Conservation (phyloP, 2,797 vertebrate species). For the Mormyrops boulengeri region DNA sequence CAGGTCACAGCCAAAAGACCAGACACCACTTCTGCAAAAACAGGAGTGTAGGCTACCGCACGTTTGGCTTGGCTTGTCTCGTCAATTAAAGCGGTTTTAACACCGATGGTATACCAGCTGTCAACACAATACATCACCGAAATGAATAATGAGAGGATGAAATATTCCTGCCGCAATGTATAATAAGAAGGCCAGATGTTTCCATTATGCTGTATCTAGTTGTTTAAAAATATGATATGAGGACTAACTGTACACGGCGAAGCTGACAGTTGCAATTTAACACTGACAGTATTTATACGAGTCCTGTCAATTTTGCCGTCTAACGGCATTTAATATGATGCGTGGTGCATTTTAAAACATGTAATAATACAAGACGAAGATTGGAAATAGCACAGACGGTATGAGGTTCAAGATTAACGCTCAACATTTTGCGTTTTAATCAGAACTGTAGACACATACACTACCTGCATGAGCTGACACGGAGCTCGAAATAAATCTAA, state of each 20-base stretch:
- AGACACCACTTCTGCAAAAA: background rate
- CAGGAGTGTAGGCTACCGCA: background rate
- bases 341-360: background rate
- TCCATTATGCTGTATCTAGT: constrained; percentile 2
- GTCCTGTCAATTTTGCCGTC: constrained; percentile 2
- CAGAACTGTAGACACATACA: background rate
- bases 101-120: background rate
- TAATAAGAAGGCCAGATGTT: constrained; percentile 1
- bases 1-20: background rate
- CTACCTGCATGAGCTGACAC: constrained; percentile 34
- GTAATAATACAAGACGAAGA: background rate
- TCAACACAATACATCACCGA: background rate
- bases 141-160: background rate
- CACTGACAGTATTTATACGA: constrained; percentile 1
- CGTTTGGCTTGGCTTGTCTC: background rate
- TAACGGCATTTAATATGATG: background rate
- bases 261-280: constrained; percentile 6
- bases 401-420: background rate
- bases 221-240: constrained; percentile 2
- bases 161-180: background rate
- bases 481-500: constrained; percentile 38
- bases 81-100: background rate
- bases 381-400: background rate
- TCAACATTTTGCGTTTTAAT: constrained; percentile 9
- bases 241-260: background rate